Conservation (phyloP, 2,888 invertebrate species). For the Erannis defoliaria region DNA sequence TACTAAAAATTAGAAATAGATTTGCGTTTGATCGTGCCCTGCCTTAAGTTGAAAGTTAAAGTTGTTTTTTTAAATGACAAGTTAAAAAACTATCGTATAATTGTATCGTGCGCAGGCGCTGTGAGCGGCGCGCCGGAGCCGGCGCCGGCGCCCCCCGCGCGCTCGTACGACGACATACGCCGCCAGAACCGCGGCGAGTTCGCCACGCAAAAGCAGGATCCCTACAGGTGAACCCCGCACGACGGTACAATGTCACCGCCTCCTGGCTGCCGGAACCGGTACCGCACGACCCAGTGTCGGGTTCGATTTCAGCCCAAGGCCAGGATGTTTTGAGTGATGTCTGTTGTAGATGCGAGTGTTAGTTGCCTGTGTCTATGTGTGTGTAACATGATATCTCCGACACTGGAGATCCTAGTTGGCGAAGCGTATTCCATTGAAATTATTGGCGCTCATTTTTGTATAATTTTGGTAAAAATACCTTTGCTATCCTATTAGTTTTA, state of each 20-base stretch:
- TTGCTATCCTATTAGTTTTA: no score
- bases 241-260: no score
- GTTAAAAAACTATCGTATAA: neutral
- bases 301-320: no score
- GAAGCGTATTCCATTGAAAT: no score
- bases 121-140: neutral
- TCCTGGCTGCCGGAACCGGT: no score
- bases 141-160: slow-evolving; percentile 49
- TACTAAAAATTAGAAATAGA: no score
- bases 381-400: neutral
- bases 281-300: no score
- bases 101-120: neutral
- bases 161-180: slow-evolving; percentile 91
- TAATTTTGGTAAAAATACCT: no score
- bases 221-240: slow-evolving; percentile 71
- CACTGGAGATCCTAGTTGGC: no score
- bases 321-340: no score
- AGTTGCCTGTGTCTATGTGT: neutral
- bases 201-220: slow-evolving; percentile 72
- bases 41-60: neutral
- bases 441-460: no score
- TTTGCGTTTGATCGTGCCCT: no score
- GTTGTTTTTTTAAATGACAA: neutral
- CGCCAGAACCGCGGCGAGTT: slow-evolving; percentile 90
- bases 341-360: neutral